Evolutionary conservation across 2,113 vertebrate genomes (phyloP).

Genomic region (Athene cunicularia): DNA sequence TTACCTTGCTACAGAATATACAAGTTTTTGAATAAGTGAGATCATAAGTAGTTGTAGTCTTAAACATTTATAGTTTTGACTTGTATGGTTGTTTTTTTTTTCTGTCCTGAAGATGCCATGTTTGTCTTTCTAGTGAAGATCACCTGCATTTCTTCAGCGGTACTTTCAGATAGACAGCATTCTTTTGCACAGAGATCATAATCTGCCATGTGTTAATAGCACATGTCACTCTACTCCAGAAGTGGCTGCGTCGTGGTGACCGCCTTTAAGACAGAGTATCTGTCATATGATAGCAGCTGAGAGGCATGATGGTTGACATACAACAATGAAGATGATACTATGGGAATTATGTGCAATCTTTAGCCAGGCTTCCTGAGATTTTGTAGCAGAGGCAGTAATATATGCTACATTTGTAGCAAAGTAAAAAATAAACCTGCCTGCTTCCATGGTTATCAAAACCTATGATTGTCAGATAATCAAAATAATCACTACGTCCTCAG

Average conservation of each 20-base stretch:
- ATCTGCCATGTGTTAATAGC: constrained; percentile 28
- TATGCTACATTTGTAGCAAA: not conserved
- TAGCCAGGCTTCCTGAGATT: not conserved
- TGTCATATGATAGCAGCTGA: not conserved
- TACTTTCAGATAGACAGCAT: not conserved
- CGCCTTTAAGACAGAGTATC: not conserved
- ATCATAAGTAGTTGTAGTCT: not conserved
- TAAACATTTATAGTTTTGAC: not conserved
- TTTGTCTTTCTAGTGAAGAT: not conserved
- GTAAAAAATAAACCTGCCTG: not conserved
- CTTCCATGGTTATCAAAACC: not conserved
- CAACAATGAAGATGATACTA: not conserved
- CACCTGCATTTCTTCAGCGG: not conserved
- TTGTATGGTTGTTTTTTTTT: not conserved
- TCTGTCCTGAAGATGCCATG: not conserved
- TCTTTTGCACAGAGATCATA: constrained; percentile 14
- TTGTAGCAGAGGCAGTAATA: not conserved
- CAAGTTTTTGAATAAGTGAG: not conserved
- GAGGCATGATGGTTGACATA: not conserved
- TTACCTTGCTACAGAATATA: not conserved
- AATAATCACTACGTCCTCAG: not conserved
- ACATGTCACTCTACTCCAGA: not conserved
- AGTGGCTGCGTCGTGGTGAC: not conserved
- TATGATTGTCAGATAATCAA: not conserved
- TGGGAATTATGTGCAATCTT: not conserved